Conservation (phyloP, 30 jellyfish, hydroid and myxozoan genomes). For the Morbakka virulenta region DNA sequence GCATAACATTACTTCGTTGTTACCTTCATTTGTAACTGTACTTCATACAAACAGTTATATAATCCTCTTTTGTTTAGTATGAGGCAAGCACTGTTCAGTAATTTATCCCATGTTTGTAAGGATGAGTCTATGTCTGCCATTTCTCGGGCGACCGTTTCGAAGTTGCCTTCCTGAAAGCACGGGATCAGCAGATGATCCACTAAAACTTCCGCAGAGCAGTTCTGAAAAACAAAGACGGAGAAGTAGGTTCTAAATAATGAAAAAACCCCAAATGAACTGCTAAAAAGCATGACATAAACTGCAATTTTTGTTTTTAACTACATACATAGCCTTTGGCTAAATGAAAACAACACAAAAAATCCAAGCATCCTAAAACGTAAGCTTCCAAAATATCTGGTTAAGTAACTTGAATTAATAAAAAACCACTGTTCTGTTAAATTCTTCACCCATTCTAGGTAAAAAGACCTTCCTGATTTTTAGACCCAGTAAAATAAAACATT, state of each 20-base stretch:
- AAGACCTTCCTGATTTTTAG: too few species aligned
- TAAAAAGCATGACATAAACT: too few species aligned
- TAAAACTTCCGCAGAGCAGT: conserved; percentile 72
- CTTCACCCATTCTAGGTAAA: too few species aligned
- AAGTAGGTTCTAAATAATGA: not conserved
- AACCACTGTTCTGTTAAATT: too few species aligned
- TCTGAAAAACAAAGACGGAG: conserved; percentile 31
- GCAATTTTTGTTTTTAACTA: too few species aligned
- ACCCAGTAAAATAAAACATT: too few species aligned
- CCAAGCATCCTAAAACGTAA: not conserved
- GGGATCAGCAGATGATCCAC: conserved; percentile 61
- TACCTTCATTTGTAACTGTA: conserved; percentile 88
- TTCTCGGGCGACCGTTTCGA: conserved; percentile 62
- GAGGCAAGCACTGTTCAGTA: conserved; percentile 67
- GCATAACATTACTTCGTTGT: too few species aligned
- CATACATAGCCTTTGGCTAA: not conserved
- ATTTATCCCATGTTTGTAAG: conserved; percentile 62
- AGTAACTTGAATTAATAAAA: too few species aligned
- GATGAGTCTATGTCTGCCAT: conserved; percentile 68
- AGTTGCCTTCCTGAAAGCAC: conserved; percentile 82
- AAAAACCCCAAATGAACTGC: not conserved
- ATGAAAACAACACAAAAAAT: not conserved
- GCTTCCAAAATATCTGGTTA: not conserved
- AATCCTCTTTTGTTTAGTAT: conserved; percentile 57
- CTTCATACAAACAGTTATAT: conserved; percentile 70